Base-by-base conservation (phyloP, 2,797 vertebrate species). In the Microcaecilia unicolor region DNA sequence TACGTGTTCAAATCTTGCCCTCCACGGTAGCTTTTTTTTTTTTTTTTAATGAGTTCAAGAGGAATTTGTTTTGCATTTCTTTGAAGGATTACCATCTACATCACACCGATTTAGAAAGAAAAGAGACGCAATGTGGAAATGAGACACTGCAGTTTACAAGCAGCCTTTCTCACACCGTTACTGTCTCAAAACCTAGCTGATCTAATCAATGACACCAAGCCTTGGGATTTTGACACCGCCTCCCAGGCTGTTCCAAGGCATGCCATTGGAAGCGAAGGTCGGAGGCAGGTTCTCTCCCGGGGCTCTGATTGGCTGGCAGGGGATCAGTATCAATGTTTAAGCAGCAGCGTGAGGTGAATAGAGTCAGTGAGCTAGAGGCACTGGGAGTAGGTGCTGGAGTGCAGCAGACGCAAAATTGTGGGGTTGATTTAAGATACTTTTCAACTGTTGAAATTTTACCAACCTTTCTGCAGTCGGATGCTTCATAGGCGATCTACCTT, bases 251-350 rank as follows among this genome's bases (percentile, higher is more conserved):
- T n/a, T 48, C 31, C 28, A 4, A 15, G 14, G 1, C 6, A 22
- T 34, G 2, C 37, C 20, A 86, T 87, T 86, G 81, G 86, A 7
- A 1, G 9, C 1, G 2, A 4, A 11, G 21, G 6, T 7, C 4
- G 33, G 48, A 51, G 78, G 74, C 67, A 25, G 60, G 67, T 37
- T 21, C 58, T 57, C 48, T 34, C 44, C 64, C 64, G 62, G 48
- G 49, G 18, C 51, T 41, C 34, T 25, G 55, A 95, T 94, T 95
- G 94, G 93, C 80, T 90, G 88, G 79, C 76, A 16, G 53, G 51
- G 76, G 86, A 88, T 87, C 67, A 79, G 91, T 87, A 88, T 91
- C 88, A 84, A 86, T 88, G 90, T 92, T 95, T 93, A 97, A 95
- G 87, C 77, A 35, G 85, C 93, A 81, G 89, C 90, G 85, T 83